Base-by-base conservation (phyloP, 2,797 vertebrate species). In the Peromyscus eremicus region DNA sequence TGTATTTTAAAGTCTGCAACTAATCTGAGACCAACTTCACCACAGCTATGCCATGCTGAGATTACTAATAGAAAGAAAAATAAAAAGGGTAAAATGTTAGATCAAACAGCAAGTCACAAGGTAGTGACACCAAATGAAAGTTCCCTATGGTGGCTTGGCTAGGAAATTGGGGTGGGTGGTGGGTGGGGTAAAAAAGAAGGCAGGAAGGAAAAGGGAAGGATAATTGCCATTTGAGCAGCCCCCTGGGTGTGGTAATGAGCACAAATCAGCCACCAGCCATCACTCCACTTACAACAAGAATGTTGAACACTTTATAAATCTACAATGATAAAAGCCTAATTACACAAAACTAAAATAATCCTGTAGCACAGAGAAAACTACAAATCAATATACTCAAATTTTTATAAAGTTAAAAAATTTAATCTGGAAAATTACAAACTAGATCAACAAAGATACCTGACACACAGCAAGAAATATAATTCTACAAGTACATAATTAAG, bases 1-100 rank as follows among this genome's bases (percentile, higher is more conserved):
- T 25, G 5, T 91, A 95, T 94, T 96, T 12, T 87, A 37, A 94
- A 76, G 57, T 95, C 27, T 93, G 27, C 57, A 95, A 84, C 85
- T 71, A 66, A 84, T 52, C 21, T 76, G n/a, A 96, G 25, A 71
- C 64, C 88, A 75, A 80, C 40, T 86, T 34, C n/a, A 96, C 46
- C 70, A 95, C 4, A 73, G 43, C 16, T 86, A 40, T 46, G 34
- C 27, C 77, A 95, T 40, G 76, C 1, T 73, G 52, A 81, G 55
- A 94, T 90, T 57, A 93, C 70, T 84, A 93, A 71, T 0, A 92
- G 52, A 86, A 79, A 84, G 23, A 83, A 85, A 90, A 92, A 55
- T 40, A 43, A 46, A 60, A 17, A 85, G 8, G 5, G 57, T 12
- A 94, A 91, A 89, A 95, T 34, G 32, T 96, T 82, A 94, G 79